Evolutionary conservation across 2,888 invertebrate species (phyloP).

Genomic region (Mesochorus sp.): DNA sequence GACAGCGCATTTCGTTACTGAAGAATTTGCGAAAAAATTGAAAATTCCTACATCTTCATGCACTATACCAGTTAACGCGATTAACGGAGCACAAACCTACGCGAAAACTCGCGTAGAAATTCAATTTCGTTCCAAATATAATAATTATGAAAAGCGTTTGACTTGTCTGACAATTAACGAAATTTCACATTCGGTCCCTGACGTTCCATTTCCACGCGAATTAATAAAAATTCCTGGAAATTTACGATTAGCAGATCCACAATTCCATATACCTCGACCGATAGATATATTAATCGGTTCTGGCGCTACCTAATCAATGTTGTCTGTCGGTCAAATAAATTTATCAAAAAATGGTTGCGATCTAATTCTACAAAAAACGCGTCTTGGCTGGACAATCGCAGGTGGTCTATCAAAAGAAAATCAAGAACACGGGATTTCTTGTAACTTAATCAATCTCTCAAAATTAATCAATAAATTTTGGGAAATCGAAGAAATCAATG

Average conservation of each 20-base stretch:
- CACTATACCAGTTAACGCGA: constrained; percentile 33
- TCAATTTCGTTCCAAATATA: constrained; percentile 16
- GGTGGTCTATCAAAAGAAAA: constrained; percentile 8
- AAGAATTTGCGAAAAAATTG: constrained; percentile 35
- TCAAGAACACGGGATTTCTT: background rate
- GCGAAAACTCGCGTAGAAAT: constrained; percentile 31
- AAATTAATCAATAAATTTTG: constrained; percentile 13
- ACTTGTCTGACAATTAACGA: constrained; percentile 7
- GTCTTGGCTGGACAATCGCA: constrained; percentile 52
- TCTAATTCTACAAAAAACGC: constrained; percentile 35
- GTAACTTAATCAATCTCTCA: constrained; percentile 13
- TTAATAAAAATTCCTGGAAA: constrained; percentile 24
- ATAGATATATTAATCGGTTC: constrained; percentile 49
- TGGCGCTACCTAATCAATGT: constrained; percentile 32
- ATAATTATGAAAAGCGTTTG: constrained; percentile 5
- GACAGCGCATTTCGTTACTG: constrained; percentile 34
- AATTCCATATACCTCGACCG: constrained; percentile 39
- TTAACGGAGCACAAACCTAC: constrained; percentile 26
- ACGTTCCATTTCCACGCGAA: constrained; percentile 31
- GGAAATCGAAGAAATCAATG: constrained; percentile 40
- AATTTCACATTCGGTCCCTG: constrained; percentile 9
- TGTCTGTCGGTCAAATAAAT: constrained; percentile 40
- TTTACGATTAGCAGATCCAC: constrained; percentile 44
- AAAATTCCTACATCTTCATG: constrained; percentile 2
- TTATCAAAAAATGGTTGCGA: constrained; percentile 33